phyloP scores from a whole-genome alignment of 2,888 invertebrate species.

The Seira musarum region DNA sequence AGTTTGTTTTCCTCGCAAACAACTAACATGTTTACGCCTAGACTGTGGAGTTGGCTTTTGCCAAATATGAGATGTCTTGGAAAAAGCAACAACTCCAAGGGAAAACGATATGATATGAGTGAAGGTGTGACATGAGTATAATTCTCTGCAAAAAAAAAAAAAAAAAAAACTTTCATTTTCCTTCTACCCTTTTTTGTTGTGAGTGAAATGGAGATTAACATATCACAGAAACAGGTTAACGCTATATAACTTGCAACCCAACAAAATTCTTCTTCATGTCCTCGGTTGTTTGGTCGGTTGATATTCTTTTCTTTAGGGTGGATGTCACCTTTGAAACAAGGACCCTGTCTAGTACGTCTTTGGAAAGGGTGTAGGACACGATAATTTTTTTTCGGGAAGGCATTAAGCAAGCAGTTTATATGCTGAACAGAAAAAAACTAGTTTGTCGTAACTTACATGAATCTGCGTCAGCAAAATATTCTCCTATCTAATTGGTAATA shows the following conservation, averaged over 20 bases:
- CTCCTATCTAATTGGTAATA: slow-evolving; percentile 56
- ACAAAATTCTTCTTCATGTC: slow-evolving; percentile 31
- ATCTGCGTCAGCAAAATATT: slow-evolving; percentile 52
- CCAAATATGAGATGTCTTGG: not conserved
- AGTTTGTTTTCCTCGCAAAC: slow-evolving; percentile 40
- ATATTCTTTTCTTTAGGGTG: not conserved
- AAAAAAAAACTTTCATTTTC: not conserved
- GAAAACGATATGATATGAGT: not conserved
- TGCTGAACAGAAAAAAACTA: slow-evolving; percentile 19
- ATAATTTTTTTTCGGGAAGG: not conserved
- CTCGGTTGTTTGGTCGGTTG: not conserved
- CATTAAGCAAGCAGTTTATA: slow-evolving; percentile 29
- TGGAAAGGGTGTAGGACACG: not conserved
- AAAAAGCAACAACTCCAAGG: slow-evolving; percentile 10
- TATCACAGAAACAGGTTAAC: slow-evolving; percentile 51
- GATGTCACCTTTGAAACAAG: slow-evolving; percentile 24
- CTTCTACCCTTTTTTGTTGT: slow-evolving; percentile 1
- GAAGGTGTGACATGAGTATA: not conserved
- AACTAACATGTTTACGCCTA: slow-evolving; percentile 6
- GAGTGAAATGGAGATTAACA: slow-evolving; percentile 52
- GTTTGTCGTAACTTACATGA: slow-evolving; percentile 35
- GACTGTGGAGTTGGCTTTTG: slow-evolving; percentile 2
- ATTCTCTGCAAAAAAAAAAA: too few relatives aligned
- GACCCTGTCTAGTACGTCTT: not conserved
- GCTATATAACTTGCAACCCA: slow-evolving; percentile 27